phyloP scores from a whole-genome alignment of 2,113 vertebrate genomes.

The Scomber colias region DNA sequence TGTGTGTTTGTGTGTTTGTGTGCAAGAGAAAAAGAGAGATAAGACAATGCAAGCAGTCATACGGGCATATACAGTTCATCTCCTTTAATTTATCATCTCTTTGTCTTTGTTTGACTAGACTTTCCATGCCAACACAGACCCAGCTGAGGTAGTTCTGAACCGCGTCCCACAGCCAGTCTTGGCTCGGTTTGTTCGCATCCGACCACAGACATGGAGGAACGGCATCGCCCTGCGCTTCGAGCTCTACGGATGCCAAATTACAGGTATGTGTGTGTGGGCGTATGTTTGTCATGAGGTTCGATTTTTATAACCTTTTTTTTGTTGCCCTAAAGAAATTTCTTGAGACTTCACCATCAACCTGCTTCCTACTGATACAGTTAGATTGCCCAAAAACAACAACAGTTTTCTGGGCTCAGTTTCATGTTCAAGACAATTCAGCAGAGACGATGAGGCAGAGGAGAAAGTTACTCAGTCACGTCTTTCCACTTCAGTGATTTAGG shows the following conservation, averaged over 20 bases:
- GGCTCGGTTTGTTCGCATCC: conserved; percentile 93
- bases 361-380: not conserved
- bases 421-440: not conserved
- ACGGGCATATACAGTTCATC: not conserved
- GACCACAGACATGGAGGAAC: conserved; percentile 93
- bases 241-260: conserved; percentile 96
- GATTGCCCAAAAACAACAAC: not conserved
- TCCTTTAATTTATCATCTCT: not conserved
- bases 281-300: not conserved
- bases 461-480: not conserved
- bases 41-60: not conserved
- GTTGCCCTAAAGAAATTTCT: not conserved
- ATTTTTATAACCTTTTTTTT: not conserved
- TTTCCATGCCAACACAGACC: conserved; percentile 94
- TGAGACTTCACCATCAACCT: not conserved
- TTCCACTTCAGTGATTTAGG: not conserved
- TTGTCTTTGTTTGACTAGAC: conserved; percentile 78
- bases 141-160: conserved; percentile 94
- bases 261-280: conserved; percentile 82
- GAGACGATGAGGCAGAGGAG: not conserved
- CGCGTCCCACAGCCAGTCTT: conserved; percentile 92
- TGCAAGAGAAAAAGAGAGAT: conserved; percentile 6
- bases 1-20: conserved; percentile 25
- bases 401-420: not conserved
- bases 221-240: conserved; percentile 97